Evolutionary conservation across 2,797 vertebrate species (phyloP).

Genomic region (Anisognathus igniventris): DNA sequence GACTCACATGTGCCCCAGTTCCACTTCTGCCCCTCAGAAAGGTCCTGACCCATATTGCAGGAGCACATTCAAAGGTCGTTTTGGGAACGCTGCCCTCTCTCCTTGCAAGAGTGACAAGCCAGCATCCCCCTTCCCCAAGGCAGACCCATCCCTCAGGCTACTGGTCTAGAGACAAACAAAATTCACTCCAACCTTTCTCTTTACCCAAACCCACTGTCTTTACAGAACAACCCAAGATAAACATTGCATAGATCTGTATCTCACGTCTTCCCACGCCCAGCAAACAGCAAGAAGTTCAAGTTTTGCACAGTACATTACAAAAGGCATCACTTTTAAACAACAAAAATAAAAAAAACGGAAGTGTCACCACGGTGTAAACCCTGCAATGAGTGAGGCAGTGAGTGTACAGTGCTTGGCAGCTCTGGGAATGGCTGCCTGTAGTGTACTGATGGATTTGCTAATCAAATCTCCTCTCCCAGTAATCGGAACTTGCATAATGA

Average conservation of each 20-base stretch:
- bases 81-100: neutral
- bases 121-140: neutral
- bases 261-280: neutral
- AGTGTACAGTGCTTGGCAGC: neutral
- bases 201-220: neutral
- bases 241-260: constrained; percentile 51
- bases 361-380: neutral
- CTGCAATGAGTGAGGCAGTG: neutral
- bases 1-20: rapidly evolving
- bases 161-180: neutral
- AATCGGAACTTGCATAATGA: neutral
- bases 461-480: neutral
- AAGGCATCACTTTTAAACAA: constrained; percentile 1
- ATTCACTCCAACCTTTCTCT: neutral
- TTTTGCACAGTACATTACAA: constrained; percentile 1
- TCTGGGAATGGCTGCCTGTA: neutral
- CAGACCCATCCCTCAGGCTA: neutral
- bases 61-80: neutral
- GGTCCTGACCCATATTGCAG: neutral
- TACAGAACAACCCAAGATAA: neutral
- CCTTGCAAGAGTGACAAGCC: neutral
- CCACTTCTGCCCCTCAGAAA: neutral
- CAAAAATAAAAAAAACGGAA: neutral
- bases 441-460: neutral
- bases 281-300: constrained; percentile 6